Base-by-base conservation (phyloP, 2,888 invertebrate species). In the Sesamia inferens region DNA sequence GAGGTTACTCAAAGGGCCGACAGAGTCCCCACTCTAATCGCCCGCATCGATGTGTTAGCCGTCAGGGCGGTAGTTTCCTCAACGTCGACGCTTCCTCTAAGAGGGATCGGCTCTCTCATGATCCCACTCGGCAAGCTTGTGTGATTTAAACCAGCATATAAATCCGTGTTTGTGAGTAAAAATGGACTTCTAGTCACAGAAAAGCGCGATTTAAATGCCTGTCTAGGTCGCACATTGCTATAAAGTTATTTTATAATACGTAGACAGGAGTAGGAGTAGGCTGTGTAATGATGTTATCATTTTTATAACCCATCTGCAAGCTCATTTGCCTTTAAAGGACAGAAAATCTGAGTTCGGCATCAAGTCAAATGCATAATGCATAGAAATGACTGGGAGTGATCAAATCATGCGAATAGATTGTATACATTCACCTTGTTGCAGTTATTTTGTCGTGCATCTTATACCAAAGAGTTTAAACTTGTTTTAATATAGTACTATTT, bases 211-310 rank as follows among this genome's bases (percentile, higher is more conserved):
- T 44, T 44, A 44, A 44, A 13, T 44, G 13, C 44, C 13, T 44
- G 44, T 44, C 13, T 44, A 44, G 13, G 13, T 44, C 13, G 13
- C 44, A 44, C 13, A 44, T 1, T 44, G 44, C 44, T 44, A 44
- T 13, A 13, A 63, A 54, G 4, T 64, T 59, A 42, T 55, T 59
- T 10, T 42, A 14, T 19, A 55, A 47, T 59, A 54, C 0, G 5
- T 54, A 16, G 24, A 68, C 11, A 44, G n/a, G 44, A 11, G 13
- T 44, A 4, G 13, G 13, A 13, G 13, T 13, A 44, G n/a, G 24
- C 31, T 44, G 16, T 79, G 44, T 79, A 67, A 74, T 59, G 80
- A 78, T 78, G 63, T 78, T 74, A 77, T 77, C 80, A 59, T 79
- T 74, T 78, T 78, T 78, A 74, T 64, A 68, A 67, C 80, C 66